Evolutionary conservation across 2,113 vertebrate species (phyloP).

Genomic region (Xenopus borealis): DNA sequence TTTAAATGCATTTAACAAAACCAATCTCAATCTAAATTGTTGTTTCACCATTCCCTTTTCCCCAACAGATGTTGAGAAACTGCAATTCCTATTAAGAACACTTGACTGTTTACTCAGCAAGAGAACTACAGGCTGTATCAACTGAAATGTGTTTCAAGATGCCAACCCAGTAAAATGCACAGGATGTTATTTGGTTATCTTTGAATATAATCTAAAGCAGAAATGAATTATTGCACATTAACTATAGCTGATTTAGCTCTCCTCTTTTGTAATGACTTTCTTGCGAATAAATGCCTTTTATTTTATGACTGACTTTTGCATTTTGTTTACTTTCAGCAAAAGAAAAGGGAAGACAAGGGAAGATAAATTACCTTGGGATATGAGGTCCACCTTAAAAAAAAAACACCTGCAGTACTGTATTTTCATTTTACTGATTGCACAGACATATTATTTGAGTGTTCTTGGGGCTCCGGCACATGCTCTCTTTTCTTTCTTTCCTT

Average conservation of each 20-base stretch:
- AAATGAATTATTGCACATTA: constrained; percentile 63
- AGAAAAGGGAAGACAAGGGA: neutral
- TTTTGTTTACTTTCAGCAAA: neutral
- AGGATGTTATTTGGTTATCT: constrained; percentile 71
- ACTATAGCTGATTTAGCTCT: constrained; percentile 43
- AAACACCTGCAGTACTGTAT: no score
- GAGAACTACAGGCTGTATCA: constrained; percentile 73
- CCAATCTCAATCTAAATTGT: constrained; percentile 82
- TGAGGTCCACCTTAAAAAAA: no score
- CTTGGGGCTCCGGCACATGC: no score
- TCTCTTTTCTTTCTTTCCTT: no score
- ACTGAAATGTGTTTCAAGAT: constrained; percentile 74
- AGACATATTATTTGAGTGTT: no score
- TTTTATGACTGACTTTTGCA: constrained; percentile 52
- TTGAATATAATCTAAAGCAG: constrained; percentile 73
- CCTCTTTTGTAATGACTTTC: constrained; percentile 51
- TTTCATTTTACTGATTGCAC: no score
- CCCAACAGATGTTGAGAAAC: constrained; percentile 81
- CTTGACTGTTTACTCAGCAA: constrained; percentile 79
- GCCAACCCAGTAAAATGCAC: constrained; percentile 72
- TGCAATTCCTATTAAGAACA: constrained; percentile 82
- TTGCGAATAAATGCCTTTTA: constrained; percentile 47
- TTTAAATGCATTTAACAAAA: constrained; percentile 89
- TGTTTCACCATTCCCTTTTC: constrained; percentile 76
- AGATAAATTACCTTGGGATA: no score